phyloP scores from a whole-genome alignment of 2,888 invertebrate species.

The Pocota personata region DNA sequence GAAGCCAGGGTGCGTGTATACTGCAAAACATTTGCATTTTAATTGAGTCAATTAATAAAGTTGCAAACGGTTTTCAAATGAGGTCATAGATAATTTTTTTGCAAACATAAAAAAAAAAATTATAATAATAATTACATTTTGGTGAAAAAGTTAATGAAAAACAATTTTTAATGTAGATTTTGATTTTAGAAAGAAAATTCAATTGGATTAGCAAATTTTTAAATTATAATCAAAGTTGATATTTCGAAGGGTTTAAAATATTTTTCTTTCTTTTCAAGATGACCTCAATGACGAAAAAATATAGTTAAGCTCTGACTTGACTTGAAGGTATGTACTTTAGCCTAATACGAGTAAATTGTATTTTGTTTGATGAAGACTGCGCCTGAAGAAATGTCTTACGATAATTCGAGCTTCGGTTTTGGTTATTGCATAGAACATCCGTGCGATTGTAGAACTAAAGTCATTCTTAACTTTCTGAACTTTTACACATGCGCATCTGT shows the following conservation, averaged over 20 bases:
- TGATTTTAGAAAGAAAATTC: background rate
- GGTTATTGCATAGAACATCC: no score
- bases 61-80: constrained; percentile 59
- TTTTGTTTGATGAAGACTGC: no score
- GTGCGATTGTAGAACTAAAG: no score
- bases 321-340: background rate
- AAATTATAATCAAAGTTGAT: background rate
- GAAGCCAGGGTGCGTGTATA: background rate
- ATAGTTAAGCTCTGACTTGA: background rate
- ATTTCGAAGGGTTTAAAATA: background rate
- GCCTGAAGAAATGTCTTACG: no score
- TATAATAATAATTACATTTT: constrained; percentile 49
- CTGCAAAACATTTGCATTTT: constrained; percentile 62
- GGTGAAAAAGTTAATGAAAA: constrained; percentile 19
- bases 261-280: background rate
- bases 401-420: no score
- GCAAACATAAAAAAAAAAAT: background rate
- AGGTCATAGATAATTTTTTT: constrained; percentile 52
- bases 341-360: no score
- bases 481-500: no score
- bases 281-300: background rate
- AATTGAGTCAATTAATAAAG: constrained; percentile 73
- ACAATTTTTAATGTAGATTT: constrained; percentile 33
- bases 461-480: no score
- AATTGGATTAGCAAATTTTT: constrained; percentile 22